Percentiles rank a stretch among this genome's conserved stretches.
phyloP scores from a whole-genome alignment of 2,797 vertebrate species.

The Scyliorhinus canicula region DNA sequence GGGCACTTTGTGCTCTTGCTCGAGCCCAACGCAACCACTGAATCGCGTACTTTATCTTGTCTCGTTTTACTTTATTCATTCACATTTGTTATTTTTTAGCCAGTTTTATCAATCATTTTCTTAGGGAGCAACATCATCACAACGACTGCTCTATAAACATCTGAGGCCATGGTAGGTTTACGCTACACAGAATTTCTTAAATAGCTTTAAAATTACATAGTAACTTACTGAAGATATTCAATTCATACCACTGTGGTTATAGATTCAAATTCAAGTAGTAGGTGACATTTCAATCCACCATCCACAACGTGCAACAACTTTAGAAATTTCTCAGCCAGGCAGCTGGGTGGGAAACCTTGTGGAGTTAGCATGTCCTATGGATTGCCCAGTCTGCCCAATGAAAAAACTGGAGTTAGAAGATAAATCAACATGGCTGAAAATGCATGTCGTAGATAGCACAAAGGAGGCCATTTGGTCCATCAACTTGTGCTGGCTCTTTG shows the following conservation, averaged over 20 bases:
- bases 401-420: background rate
- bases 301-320: background rate
- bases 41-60: no score
- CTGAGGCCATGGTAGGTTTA: background rate
- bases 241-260: conserved; percentile 6
- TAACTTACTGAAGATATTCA: conserved; percentile 3
- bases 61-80: background rate
- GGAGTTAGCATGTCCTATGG: background rate
- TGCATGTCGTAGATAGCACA: background rate
- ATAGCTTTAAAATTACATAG: conserved; percentile 15
- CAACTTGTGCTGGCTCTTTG: background rate
- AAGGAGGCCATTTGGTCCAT: background rate
- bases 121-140: background rate
- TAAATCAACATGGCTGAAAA: background rate
- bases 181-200: background rate
- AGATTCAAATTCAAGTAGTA: background rate
- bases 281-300: background rate
- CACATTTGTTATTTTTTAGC: background rate
- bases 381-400: background rate
- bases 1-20: no score
- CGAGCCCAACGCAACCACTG: no score
- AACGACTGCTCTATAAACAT: background rate
- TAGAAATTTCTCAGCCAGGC: background rate
- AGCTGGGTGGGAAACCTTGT: background rate
- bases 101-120: background rate